These are phyloP conservation scores for Holothuria leucospilota DNA, from an alignment of 53 echinoderm and acorn worm genomes.

Conservation along the genomic window DNA sequence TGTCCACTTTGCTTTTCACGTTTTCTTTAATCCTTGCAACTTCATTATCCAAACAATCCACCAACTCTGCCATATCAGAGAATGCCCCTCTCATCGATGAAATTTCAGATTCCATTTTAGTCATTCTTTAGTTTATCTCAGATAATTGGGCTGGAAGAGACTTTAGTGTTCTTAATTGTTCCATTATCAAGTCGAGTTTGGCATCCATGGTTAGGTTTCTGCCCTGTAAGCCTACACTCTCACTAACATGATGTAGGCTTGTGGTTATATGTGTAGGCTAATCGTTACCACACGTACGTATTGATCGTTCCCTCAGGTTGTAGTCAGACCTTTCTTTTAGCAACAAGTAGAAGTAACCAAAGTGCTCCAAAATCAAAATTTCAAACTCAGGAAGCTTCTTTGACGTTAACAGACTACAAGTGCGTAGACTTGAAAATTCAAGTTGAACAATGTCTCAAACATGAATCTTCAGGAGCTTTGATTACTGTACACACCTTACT, in stretches of 20 bases:
- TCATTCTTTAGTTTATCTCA: background rate
- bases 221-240: background rate
- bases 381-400: too few species aligned
- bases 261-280: background rate
- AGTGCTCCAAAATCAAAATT: too few species aligned
- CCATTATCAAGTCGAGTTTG: constrained; percentile 1
- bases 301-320: background rate
- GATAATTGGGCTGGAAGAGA: background rate
- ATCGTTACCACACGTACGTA: background rate
- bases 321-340: background rate
- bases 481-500: too few species aligned
- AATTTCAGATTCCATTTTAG: background rate
- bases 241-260: background rate
- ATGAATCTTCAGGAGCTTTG: too few species aligned
- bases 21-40: background rate
- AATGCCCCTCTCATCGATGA: background rate
- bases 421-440: too few species aligned
- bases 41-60: background rate
- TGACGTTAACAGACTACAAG: too few species aligned
- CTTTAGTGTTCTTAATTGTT: background rate
- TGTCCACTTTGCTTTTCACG: background rate
- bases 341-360: too few species aligned
- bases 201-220: constrained; percentile 4
- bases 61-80: background rate
- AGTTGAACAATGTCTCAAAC: too few species aligned